Conservation (phyloP, 2,113 vertebrate genomes). For the Delphinus delphis region DNA sequence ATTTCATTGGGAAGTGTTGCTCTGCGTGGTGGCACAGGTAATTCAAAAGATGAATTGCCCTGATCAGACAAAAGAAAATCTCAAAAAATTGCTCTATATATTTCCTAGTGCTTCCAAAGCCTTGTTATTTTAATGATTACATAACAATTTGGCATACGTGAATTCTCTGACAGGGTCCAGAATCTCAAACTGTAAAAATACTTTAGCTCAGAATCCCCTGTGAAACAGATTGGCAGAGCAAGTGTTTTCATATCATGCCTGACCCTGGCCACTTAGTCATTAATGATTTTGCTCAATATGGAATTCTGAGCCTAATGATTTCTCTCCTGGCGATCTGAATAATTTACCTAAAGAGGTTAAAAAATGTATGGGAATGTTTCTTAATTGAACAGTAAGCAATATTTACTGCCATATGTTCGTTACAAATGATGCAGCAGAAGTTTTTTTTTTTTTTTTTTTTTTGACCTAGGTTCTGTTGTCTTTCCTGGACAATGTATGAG, state of each 20-base stretch:
- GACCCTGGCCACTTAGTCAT: neutral
- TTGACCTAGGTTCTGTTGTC: neutral
- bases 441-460: neutral
- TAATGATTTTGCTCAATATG: neutral
- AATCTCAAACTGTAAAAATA: slow-evolving; percentile 30
- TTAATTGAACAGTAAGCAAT: neutral
- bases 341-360: slow-evolving; percentile 28
- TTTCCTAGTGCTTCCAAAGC: neutral
- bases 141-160: neutral
- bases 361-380: neutral
- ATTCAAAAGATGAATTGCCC: neutral
- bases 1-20: neutral
- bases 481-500: neutral
- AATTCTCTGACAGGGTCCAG: slow-evolving; percentile 16
- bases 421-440: neutral
- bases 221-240: neutral
- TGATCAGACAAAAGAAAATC: neutral
- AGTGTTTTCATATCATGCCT: neutral
- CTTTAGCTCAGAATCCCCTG: neutral
- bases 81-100: neutral
- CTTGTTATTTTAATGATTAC: slow-evolving; percentile 36
- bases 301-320: neutral
- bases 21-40: neutral
- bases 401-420: neutral
- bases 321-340: neutral